phyloP scores from a whole-genome alignment of 2,113 vertebrate genomes.

The Macrotus californicus region DNA sequence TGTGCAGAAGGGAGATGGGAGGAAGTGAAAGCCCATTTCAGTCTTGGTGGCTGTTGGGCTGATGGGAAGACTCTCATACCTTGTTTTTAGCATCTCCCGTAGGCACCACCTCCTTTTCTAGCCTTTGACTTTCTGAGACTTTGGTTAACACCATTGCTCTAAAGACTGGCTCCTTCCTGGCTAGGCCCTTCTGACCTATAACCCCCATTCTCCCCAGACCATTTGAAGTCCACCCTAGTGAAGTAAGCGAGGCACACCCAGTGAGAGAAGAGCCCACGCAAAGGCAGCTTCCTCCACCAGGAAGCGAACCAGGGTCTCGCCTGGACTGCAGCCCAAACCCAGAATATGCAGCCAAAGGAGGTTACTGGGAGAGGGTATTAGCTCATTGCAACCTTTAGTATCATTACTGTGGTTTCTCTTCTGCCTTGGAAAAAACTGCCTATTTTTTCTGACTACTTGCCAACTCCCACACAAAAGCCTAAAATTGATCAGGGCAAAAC shows the following conservation, averaged over 20 bases:
- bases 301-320: not conserved
- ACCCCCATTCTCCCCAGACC: not conserved
- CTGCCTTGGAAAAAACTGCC: not conserved
- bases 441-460: not conserved
- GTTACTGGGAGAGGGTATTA: not conserved
- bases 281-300: not conserved
- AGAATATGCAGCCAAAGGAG: not conserved
- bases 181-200: not conserved
- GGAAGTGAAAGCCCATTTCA: not conserved
- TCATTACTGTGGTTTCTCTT: not conserved
- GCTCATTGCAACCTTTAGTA: not conserved
- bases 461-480: not conserved
- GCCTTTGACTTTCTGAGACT: not conserved
- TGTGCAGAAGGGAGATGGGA: not conserved
- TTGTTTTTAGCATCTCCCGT: not conserved
- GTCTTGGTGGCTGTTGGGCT: not conserved
- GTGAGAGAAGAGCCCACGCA: not conserved
- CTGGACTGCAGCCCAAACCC: not conserved
- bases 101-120: not conserved
- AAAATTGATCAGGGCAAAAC: not conserved
- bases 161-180: not conserved
- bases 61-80: not conserved
- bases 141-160: not conserved
- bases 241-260: not conserved
- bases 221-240: not conserved